Base-by-base conservation (phyloP, 2,797 vertebrate genomes). In the Dendrocincla tyrannina region DNA sequence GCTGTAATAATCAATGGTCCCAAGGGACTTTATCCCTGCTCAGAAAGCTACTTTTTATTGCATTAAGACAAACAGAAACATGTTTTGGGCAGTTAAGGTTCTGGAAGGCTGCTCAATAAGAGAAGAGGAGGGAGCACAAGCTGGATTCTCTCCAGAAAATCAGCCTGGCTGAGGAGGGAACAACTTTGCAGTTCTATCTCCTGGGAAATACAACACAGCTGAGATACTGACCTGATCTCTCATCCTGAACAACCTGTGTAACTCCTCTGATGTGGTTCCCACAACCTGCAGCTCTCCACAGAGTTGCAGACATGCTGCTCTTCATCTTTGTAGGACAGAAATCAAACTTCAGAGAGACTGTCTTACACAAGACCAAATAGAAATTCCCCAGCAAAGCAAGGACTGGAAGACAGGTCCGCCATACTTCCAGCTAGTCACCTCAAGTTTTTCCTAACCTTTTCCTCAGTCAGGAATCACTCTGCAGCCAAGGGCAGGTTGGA, bases 1-100 rank as follows among this genome's bases (percentile, higher is more conserved):
- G 20, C 60, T 91, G 13, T 67, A 85, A 87, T 66, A 90, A 85
- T 37, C 64, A 82, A n/a, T 82, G 37, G 42, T 79, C 58, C 53
- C 27, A 46, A 32, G 24, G 49, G 22, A 41, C 46, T 62, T 82
- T 82, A 67, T 50, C 14, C 24, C 11, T n/a, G 19, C 89, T 90
- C 62, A 60, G 52, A 76, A 90, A 73, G 28, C 17, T 60, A 77
- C 6, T 56, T 91, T 27, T 18, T 47, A 73, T 74, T 52, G 70
- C 39, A 47, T 63, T 68, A 70, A 58, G 41, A 58, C n/a, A 82
- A 90, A 67, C 2, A 35, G 70, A 82, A 91, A 63, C 23, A 24
- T 41, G 37, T 25, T 77, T 83, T 58, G 68, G 35, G 41, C 32
- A 76, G 22, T 68, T 49, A 59, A 67, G 7, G 35, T 70, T 79